A percentile compares a stretch with the other conserved stretches of the same genome.
These are phyloP conservation scores for Muscicapa adusta DNA, from an alignment of 2,113 vertebrate genomes.

Conservation along the genomic window DNA sequence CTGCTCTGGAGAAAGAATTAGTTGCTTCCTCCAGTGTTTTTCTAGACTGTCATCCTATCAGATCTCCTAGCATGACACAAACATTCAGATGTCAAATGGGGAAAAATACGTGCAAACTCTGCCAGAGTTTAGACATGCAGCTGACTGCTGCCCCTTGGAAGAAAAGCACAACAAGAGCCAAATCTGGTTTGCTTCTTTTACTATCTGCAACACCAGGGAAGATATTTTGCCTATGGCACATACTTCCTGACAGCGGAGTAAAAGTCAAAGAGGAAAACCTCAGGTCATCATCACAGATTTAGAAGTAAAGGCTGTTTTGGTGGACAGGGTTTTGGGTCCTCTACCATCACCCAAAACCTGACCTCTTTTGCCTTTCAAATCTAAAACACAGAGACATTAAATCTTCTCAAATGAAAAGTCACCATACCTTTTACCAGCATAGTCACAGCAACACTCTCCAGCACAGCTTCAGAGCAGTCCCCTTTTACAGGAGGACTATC, in stretches of 20 bases:
- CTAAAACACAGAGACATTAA: not conserved
- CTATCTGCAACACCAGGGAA: not conserved
- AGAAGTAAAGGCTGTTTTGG: not conserved
- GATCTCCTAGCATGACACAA: not conserved
- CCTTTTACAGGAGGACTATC: not conserved
- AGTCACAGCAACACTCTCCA: not conserved
- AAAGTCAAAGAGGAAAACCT: not conserved
- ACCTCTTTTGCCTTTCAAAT: not conserved
- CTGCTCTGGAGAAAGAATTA: not conserved
- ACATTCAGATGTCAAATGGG: not conserved
- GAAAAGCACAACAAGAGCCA: not conserved
- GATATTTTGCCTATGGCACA: not conserved
- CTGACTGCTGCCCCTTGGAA: not conserved
- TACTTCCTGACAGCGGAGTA: not conserved
- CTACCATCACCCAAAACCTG: not conserved
- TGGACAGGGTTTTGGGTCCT: not conserved
- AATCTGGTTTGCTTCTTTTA: not conserved
- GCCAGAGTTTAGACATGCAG: not conserved
- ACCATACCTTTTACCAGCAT: fast-evolving
- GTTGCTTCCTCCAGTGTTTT: not conserved
- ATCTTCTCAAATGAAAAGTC: not conserved
- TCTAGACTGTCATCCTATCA: not conserved
- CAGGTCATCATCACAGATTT: not conserved
- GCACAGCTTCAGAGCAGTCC: not conserved
- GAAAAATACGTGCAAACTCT: not conserved